Conservation (phyloP, 2,113 vertebrate genomes). For the Odocoileus virginianus region DNA sequence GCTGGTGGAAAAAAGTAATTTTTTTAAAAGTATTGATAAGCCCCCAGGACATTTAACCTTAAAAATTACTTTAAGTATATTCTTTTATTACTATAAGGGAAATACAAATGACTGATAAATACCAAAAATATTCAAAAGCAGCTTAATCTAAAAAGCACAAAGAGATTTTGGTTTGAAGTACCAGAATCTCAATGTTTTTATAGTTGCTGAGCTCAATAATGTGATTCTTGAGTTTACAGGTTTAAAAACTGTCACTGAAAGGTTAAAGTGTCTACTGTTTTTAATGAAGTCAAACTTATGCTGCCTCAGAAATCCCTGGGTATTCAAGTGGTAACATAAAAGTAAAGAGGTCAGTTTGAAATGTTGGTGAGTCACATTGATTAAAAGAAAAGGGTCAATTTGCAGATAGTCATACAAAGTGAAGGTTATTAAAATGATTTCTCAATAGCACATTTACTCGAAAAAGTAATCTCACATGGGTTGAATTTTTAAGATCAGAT, state of each 20-base stretch:
- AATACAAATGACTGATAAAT: constrained; percentile 56
- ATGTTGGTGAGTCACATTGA: not conserved
- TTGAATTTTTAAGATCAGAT: constrained; percentile 46
- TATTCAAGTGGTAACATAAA: not conserved
- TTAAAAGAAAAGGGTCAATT: not conserved
- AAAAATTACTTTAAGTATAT: constrained; percentile 56
- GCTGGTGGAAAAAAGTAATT: constrained; percentile 52
- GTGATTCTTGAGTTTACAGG: constrained; percentile 49
- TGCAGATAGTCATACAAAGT: not conserved
- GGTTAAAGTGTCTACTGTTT: constrained; percentile 32
- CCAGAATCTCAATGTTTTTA: constrained; percentile 45
- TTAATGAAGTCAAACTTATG: not conserved
- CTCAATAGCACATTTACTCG: constrained; percentile 1
- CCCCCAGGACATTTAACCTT: constrained; percentile 24
- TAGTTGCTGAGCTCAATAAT: constrained; percentile 38
- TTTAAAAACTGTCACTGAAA: constrained; percentile 43
- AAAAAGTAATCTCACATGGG: not conserved
- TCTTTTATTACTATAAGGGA: constrained; percentile 58
- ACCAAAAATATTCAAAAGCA: constrained; percentile 68
- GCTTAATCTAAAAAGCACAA: constrained; percentile 69
- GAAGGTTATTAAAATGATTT: not conserved
- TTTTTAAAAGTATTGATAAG: constrained; percentile 3
- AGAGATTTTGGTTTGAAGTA: constrained; percentile 43
- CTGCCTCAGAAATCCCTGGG: constrained; percentile 43
- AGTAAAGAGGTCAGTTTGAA: not conserved